Conservation (phyloP, 1,140 invertebrate species). For the Ceratosolen fusciceps region DNA sequence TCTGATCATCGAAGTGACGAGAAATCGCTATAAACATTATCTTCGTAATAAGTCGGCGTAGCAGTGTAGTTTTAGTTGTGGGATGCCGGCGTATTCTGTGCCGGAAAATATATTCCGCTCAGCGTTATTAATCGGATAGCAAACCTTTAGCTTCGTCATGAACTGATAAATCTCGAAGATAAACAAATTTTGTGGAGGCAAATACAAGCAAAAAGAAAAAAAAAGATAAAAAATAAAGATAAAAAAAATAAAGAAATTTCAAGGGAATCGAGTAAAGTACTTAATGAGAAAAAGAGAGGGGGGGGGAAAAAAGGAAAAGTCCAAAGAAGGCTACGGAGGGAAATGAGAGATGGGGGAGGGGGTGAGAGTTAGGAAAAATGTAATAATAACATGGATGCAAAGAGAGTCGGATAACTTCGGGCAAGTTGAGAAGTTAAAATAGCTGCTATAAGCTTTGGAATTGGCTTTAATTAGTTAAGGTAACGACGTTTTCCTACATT, state of each 20-base stretch:
- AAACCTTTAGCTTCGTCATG: no score
- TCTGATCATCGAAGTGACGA: no score
- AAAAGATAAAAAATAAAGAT: no score
- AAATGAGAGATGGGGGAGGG: constrained; percentile 13
- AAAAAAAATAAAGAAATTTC: background rate
- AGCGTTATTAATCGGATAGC: no score
- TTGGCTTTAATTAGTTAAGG: constrained; percentile 34
- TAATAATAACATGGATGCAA: constrained; percentile 29
- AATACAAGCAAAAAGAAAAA: no score
- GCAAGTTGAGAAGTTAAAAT: constrained; percentile 32
- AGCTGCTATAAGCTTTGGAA: background rate
- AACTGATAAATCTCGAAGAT: no score
- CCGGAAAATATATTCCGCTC: no score
- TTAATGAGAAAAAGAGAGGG: background rate
- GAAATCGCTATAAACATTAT: no score
- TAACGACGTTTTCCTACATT: constrained; percentile 17
- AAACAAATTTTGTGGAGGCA: no score
- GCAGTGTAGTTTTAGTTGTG: no score
- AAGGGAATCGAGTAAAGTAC: background rate
- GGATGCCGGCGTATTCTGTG: no score
- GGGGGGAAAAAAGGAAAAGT: background rate
- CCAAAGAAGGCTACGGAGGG: constrained; percentile 5
- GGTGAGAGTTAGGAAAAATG: background rate
- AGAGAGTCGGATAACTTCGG: constrained; percentile 32
- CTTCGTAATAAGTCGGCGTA: no score